Evolutionary conservation across 1,140 invertebrate species (phyloP), one percentile per base, ranked within the genome.

Genomic region (Zaprionus camerounensis): DNA sequence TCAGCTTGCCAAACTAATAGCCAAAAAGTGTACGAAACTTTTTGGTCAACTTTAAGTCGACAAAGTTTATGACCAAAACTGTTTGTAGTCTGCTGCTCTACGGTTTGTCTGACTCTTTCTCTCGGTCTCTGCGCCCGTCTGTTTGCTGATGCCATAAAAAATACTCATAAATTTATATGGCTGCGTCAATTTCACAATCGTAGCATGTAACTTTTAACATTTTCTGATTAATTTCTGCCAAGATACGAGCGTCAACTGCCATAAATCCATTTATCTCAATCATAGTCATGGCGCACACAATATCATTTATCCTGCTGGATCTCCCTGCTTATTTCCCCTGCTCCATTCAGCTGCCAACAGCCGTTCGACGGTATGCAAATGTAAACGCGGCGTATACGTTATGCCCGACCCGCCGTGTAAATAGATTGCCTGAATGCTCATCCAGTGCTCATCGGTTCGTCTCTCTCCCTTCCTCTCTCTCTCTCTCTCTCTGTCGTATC

Each of bases 191-290:
- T 88, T 84, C 75, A 70, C 84, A 87, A 84, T 87, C 84, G 78
- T 66, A 81, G 78, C 80, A 81, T 76, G 81, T 68, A 85, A 78
- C 79, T 81, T 87, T 78, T 78, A 78, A 88, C 81, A 77, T 78
- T 78, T 72, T 82, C 78, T 87, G 84, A 87, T 87, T 87, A 87
- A 87, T 87, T 88, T 88, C 71, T 76, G 81, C 57, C 63, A 75
- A 84, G 84, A 84, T 84, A 88, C 55, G 64, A 66, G 74, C 78
- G 77, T 63, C 58, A 67, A 56, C 62, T 71, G 69, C 55, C 84
- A 84, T 87, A 88, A 88, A 87, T 90, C 85, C 82, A 88, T 87
- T 87, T 88, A 87, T 87, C 83, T 86, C 85, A 88, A 87, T 87
- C 84, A 88, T 69, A 72, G 81, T 71, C 74, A 70, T 74, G 70